Base-by-base conservation (phyloP, 2,888 invertebrate species). In the Hecatera dysodea region DNA sequence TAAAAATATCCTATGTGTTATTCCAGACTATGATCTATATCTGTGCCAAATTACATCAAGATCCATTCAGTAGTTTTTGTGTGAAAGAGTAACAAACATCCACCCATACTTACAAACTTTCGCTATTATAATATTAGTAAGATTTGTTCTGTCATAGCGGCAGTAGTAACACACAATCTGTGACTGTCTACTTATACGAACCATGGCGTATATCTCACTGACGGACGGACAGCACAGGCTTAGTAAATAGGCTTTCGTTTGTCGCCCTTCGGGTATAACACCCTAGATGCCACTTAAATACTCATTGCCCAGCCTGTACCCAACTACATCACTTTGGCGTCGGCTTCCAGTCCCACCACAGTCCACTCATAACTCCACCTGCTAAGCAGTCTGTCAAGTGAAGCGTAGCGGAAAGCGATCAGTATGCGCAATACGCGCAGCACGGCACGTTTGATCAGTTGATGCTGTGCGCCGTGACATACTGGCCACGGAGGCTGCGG, bases 401-500 rank as follows among this genome's bases (percentile, higher is more conserved):
- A 92, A 86, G 88, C 89, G 92, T 93, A 91, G 90, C 91, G 93
- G 92, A 93, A 93, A 92, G 87, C 91, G 84, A 33, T 22, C 72
- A 72, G 83, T 71, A 72, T 91, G 84, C 85, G 86, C 83, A 86
- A 85, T 85, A 85, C 42, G 46, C 50, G 29, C 72, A 72, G 85
- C 69, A 74, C 93, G 93, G 92, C 87, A 62, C 85, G 86, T 94
- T 94, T 94, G 74, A 75, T 75, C 74, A 78, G 57, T 57, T 57
- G 92, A 94, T 92, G 90, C 91, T 90, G 92, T 53, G 91, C 91
- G 91, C 87, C 94, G 93, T 94, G 94, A 92, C 93, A 93, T 93
- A 94, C 91, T 78, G 83, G 75, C 90, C 90, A 87, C 87, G 85
- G 86, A 83, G 84, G 86, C 88, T 89, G 91, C 86, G 91, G 90